Percentiles rank a stretch among this genome's conserved stretches.
phyloP scores from a whole-genome alignment of 1,140 invertebrate species.

The Dysdera silvatica region DNA sequence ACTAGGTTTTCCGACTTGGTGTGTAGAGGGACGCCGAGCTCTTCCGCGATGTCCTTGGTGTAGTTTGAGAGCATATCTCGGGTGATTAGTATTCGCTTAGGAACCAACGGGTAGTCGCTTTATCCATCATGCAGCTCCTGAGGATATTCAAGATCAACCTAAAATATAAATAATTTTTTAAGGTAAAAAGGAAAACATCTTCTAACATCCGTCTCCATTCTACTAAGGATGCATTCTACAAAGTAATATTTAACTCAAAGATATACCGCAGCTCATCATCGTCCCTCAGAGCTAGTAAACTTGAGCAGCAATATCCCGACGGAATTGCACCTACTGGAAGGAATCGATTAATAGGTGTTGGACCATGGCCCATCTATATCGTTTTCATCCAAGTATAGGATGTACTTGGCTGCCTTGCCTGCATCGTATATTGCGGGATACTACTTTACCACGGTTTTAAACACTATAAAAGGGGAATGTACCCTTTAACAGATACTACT shows the following conservation, averaged over 20 bases:
- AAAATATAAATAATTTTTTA: too few relatives aligned
- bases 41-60: background rate
- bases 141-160: slow-evolving; percentile 35
- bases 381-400: slow-evolving; percentile 34
- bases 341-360: slow-evolving; percentile 16
- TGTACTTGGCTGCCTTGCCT: too few relatives aligned
- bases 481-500: too few relatives aligned
- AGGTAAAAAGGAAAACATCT: too few relatives aligned
- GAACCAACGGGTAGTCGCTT: slow-evolving; percentile 43
- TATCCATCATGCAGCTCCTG: slow-evolving; percentile 36
- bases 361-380: slow-evolving; percentile 34
- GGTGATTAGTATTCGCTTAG: slow-evolving; percentile 33
- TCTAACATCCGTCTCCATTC: too few relatives aligned
- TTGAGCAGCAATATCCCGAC: background rate
- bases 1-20: slow-evolving; percentile 2
- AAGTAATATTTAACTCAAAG: too few relatives aligned
- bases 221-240: too few relatives aligned
- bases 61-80: slow-evolving; percentile 14
- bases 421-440: too few relatives aligned
- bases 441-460: too few relatives aligned
- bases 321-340: slow-evolving; percentile 21
- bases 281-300: slow-evolving; percentile 15
- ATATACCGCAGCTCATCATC: slow-evolving; percentile 29
- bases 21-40: background rate
- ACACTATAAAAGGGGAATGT: too few relatives aligned